phyloP scores from a whole-genome alignment of 92 coral and sea anemone genomes.

The Paragorgia papillata region DNA sequence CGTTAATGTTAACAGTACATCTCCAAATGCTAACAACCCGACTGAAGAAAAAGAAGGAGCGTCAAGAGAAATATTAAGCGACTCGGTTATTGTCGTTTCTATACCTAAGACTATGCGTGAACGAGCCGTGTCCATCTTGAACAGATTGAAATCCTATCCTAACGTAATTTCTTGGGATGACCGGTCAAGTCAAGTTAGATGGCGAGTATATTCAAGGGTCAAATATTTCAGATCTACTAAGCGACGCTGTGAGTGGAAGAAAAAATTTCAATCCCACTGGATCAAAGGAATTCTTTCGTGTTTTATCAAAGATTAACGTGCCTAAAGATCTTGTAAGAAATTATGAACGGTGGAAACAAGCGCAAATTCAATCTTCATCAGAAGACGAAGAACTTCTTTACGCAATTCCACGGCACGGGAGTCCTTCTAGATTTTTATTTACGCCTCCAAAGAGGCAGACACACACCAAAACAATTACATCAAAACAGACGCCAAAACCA shows the following conservation, averaged over 20 bases:
- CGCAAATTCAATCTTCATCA: background rate
- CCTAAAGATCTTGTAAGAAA: background rate
- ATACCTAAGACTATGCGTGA: conserved; percentile 40
- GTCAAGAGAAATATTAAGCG: background rate
- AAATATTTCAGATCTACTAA: conserved; percentile 25
- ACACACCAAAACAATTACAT: too few relatives aligned
- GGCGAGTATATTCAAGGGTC: background rate
- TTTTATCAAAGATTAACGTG: conserved; percentile 4
- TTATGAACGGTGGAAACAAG: background rate
- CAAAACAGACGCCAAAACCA: too few relatives aligned
- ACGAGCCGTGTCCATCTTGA: conserved; percentile 12
- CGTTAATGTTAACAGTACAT: conserved; percentile 37
- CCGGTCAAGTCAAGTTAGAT: conserved; percentile 1
- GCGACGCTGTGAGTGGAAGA: conserved; percentile 34
- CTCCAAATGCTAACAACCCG: too few relatives aligned
- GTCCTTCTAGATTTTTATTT: too few relatives aligned
- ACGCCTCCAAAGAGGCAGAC: too few relatives aligned
- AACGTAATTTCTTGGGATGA: conserved; percentile 20
- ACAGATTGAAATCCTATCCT: background rate
- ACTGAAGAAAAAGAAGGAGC: too few relatives aligned
- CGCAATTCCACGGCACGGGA: too few relatives aligned
- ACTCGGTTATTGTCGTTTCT: background rate
- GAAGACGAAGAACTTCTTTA: background rate
- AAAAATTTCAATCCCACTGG: conserved; percentile 20
- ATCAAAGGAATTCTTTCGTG: background rate